Evolutionary conservation across 2,797 vertebrate species (phyloP), one percentile per base, ranked within the genome.

Genomic region (Premnoplex brunnescens): DNA sequence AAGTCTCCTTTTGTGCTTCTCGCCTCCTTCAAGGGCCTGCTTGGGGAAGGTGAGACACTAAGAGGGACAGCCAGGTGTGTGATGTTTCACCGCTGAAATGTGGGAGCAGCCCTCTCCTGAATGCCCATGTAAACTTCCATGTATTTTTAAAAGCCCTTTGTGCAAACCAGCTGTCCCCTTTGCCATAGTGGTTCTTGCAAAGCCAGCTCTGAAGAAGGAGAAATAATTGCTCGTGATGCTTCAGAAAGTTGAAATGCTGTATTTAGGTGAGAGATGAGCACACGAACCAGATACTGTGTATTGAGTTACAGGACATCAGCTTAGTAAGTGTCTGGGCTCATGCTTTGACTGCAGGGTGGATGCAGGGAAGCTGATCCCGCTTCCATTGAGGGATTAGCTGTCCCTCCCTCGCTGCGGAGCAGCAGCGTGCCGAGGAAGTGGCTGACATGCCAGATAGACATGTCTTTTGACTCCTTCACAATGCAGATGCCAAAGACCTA

Each of bases 331-430:
- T 59, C 95, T 89, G 90, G 84, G 52, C 85, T 95, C 77, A 0
- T 91, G 93, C 86, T 95, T 54, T 79, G 74, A 6, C 83, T 87
- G 88, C 76, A 73, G 90, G 84, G 48, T 76, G 22, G 90, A 67
- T 24, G 83, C 67, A 87, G n/a, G 95, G 94, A 97, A 95, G 95
- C 94, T 89, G 96, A 97, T 95, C 96, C 80, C 34, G 43, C 92
- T 85, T 56, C 51, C 90, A 87, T 17, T 46, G 93, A 87, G 93
- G 94, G 96, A 94, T 97, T 95, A 95, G 63, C 93, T 94, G 77
- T 89, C 90, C 82, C 20, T 62, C 44, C 2, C n/a, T 71, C 14
- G 1, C 90, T 21, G 68, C 59, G 36, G 88, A 68, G 87, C 15
- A 85, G 76, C 91, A 81, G 93, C 88, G 27, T 14, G 73, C 88